Percentiles rank a stretch among this genome's conserved stretches.
phyloP scores from a whole-genome alignment of 2,113 vertebrate genomes.

The Urocynchramus pylzowi region DNA sequence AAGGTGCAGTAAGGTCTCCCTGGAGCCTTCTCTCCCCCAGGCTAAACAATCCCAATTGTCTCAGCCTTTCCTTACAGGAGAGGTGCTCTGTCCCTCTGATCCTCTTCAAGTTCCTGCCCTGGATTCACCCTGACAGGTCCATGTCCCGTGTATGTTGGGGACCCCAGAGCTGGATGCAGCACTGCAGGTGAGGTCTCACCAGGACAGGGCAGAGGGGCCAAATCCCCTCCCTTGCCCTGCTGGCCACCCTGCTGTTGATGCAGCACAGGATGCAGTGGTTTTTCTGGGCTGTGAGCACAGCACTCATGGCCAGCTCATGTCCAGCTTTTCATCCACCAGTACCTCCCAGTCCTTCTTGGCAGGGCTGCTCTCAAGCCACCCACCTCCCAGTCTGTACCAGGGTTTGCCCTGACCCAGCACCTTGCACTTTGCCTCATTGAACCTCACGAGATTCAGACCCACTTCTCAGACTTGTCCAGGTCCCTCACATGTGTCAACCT shows the following conservation, averaged over 20 bases:
- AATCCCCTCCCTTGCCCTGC: background rate
- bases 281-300: background rate
- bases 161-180: background rate
- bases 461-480: background rate
- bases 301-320: background rate
- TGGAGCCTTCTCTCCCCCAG: background rate
- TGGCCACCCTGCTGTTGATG: rapidly evolving
- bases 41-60: background rate
- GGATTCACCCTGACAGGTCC: background rate
- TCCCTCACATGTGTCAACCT: rapidly evolving
- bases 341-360: no score
- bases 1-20: background rate
- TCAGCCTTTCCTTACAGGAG: background rate
- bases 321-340: background rate
- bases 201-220: rapidly evolving
- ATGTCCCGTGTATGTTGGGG: background rate
- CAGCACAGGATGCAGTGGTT: background rate
- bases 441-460: background rate
- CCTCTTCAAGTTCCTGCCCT: background rate
- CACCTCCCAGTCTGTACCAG: background rate
- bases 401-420: background rate
- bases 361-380: background rate
- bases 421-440: background rate
- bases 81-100: background rate
- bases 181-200: background rate